phyloP scores from a whole-genome alignment of 2,888 invertebrate species.

The Sarcophaga subvicina region DNA sequence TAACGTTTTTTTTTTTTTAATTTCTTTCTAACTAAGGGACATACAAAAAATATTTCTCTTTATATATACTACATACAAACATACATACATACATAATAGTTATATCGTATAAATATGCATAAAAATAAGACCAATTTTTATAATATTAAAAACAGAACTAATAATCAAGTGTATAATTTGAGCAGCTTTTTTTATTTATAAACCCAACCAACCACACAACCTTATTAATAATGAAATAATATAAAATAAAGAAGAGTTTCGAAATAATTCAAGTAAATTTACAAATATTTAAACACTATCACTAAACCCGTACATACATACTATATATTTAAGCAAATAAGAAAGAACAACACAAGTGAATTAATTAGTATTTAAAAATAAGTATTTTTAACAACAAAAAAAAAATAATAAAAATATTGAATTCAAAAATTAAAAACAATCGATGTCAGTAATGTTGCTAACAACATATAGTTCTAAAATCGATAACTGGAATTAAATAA shows the following conservation, averaged over 20 bases:
- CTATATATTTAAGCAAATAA: too few species aligned
- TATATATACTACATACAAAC: slow-evolving; percentile 9
- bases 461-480: too few species aligned
- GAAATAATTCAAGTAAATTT: slow-evolving; percentile 13
- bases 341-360: too few species aligned
- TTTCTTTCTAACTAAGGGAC: too few species aligned
- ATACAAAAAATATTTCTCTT: neutral
- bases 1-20: neutral
- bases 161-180: slow-evolving; percentile 53
- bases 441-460: too few species aligned
- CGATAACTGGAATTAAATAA: too few species aligned
- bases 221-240: too few species aligned
- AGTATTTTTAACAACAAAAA: too few species aligned
- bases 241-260: slow-evolving; percentile 1
- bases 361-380: too few species aligned
- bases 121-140: slow-evolving; percentile 47
- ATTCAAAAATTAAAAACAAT: too few species aligned
- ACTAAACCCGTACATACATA: too few species aligned
- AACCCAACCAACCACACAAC: neutral
- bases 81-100: slow-evolving; percentile 28
- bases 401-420: too few species aligned
- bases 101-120: neutral
- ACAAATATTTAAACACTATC: neutral
- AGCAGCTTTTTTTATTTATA: slow-evolving; percentile 58
- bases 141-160: slow-evolving; percentile 14